These are phyloP conservation scores for Turdus rufiventris DNA, from an alignment of 2,113 vertebrate genomes.

Conservation along the genomic window DNA sequence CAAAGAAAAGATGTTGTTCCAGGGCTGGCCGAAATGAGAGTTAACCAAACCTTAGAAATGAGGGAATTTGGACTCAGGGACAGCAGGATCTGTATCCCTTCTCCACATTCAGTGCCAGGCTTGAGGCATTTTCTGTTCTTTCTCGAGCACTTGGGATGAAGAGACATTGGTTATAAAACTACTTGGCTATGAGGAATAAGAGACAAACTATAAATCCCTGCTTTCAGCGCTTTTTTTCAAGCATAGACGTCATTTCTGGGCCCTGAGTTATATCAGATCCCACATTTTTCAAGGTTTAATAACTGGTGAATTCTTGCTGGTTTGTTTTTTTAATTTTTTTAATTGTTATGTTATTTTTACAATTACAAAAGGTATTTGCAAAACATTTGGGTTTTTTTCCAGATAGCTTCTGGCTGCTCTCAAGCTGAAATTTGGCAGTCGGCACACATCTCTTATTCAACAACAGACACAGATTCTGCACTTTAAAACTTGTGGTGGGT, in stretches of 20 bases:
- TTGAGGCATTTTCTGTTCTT: constrained; percentile 7
- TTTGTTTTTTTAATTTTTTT: background rate
- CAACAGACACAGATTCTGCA: constrained; percentile 27
- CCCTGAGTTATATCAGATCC: background rate
- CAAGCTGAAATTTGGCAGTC: constrained; percentile 41
- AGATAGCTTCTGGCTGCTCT: constrained; percentile 41
- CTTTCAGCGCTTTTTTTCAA: background rate
- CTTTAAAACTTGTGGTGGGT: constrained; percentile 26
- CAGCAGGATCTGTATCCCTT: background rate
- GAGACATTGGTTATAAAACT: background rate
- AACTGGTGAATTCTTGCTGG: background rate
- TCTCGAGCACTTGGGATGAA: background rate
- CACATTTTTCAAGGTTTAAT: background rate
- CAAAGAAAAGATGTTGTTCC: background rate
- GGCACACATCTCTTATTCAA: constrained; percentile 4
- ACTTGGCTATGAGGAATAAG: background rate
- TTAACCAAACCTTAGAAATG: background rate
- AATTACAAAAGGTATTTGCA: constrained; percentile 43
- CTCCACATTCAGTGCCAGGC: background rate
- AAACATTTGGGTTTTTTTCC: background rate
- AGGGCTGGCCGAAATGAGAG: background rate
- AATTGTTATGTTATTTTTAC: background rate
- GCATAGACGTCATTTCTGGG: background rate
- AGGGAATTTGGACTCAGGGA: background rate
- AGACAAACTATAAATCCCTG: background rate